These are phyloP conservation scores for Romanogobio albipinnatus DNA, from an alignment of 2,113 vertebrate genomes.

Conservation along the genomic window DNA sequence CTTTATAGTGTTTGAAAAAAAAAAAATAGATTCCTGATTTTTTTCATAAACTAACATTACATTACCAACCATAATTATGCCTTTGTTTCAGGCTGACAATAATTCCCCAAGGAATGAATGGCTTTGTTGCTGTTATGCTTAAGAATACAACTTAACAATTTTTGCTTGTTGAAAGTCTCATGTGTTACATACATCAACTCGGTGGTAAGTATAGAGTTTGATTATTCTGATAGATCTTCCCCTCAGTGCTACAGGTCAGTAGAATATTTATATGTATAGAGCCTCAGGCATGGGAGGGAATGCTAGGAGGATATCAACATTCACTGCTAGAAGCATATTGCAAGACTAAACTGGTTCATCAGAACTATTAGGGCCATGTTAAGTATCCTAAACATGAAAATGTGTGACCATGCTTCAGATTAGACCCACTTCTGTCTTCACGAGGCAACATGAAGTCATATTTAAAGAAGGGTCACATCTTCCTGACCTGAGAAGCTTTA, in stretches of 20 bases:
- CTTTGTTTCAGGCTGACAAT: background rate
- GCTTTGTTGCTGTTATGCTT: background rate
- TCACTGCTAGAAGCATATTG: constrained; percentile 69
- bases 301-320: constrained; percentile 60
- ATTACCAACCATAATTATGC: background rate
- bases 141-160: no score
- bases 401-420: background rate
- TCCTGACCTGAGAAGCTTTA: constrained; percentile 7
- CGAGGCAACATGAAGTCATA: background rate
- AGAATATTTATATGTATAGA: background rate
- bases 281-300: constrained; percentile 35
- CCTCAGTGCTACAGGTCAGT: constrained; percentile 45
- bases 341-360: constrained; percentile 69
- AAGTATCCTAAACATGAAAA: constrained; percentile 28
- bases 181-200: background rate
- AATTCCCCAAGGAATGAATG: background rate
- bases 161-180: constrained; percentile 52
- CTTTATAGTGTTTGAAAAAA: constrained; percentile 33
- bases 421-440: background rate
- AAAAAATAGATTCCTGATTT: constrained; percentile 51
- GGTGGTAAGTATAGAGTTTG: background rate
- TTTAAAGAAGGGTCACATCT: constrained; percentile 13
- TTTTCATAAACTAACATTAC: constrained; percentile 55
- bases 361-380: constrained; percentile 52
- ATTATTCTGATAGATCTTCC: background rate